Conservation (phyloP, 1,140 invertebrate genomes). For the Panulirus ornatus region DNA sequence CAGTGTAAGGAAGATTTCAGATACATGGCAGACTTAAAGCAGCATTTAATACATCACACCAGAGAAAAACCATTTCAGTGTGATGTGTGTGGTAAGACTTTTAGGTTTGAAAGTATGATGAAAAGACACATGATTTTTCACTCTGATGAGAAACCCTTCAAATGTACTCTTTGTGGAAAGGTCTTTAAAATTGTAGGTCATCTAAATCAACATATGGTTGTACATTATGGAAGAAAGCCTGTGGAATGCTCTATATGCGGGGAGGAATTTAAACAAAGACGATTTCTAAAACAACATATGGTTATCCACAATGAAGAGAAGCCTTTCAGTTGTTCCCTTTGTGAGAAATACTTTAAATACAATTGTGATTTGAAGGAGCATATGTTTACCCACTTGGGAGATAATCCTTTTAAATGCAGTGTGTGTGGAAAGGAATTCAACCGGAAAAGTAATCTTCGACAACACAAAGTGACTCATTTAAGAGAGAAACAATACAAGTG, state of each 20-base stretch:
- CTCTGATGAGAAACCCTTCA: background rate
- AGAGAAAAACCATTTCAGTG: background rate
- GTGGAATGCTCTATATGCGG: background rate
- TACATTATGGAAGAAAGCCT: background rate
- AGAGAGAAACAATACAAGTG: slow-evolving; percentile 2
- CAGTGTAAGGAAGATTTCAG: background rate
- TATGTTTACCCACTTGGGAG: slow-evolving; percentile 10
- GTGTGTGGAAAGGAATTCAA: slow-evolving; percentile 10
- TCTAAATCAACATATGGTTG: slow-evolving; percentile 5
- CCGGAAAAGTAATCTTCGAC: background rate
- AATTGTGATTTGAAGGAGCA: slow-evolving; percentile 4
- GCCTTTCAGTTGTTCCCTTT: background rate
- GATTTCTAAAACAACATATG: background rate
- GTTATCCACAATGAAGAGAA: background rate
- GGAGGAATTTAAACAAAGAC: slow-evolving; percentile 2
- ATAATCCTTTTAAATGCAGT: slow-evolving; percentile 11
- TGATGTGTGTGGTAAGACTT: background rate
- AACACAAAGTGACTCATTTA: background rate
- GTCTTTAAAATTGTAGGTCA: background rate
- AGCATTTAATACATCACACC: background rate
- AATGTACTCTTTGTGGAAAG: background rate
- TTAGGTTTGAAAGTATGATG: background rate
- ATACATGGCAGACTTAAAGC: background rate
- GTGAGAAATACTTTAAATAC: background rate
- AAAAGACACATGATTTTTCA: slow-evolving; percentile 3